A percentile compares a stretch with the other conserved stretches of the same genome.
phyloP scores from a whole-genome alignment of 1,140 invertebrate genomes.

The Phenacoccus solenopsis region DNA sequence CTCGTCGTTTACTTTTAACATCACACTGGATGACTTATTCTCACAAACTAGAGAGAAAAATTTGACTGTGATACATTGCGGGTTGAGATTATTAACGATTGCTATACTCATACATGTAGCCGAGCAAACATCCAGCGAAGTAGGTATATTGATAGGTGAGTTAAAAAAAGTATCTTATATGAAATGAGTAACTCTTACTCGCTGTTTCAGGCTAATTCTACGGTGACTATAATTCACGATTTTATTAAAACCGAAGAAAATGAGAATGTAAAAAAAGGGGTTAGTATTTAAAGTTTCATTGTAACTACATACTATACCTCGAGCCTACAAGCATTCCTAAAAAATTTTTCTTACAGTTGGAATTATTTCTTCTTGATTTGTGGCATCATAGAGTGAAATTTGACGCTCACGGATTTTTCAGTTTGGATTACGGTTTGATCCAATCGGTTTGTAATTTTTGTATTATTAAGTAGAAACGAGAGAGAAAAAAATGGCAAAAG shows the following conservation, averaged over 20 bases:
- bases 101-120: not conserved
- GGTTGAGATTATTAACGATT: not conserved
- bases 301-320: not conserved
- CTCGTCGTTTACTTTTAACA: not conserved
- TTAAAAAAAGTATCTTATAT: too few species aligned
- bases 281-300: not conserved
- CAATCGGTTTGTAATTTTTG: constrained; percentile 4
- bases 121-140: not conserved
- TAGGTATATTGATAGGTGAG: too few species aligned
- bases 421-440: not conserved
- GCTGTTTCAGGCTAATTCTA: not conserved
- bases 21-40: not conserved
- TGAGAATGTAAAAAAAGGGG: not conserved
- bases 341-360: not conserved
- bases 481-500: too few species aligned
- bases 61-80: not conserved
- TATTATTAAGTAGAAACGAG: too few species aligned
- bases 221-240: not conserved
- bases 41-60: not conserved
- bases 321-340: too few species aligned
- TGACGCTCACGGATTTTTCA: not conserved
- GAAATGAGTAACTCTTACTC: too few species aligned
- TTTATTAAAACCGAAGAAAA: constrained; percentile 3
- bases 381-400: constrained; percentile 6
- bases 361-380: not conserved